Conservation (phyloP, 2,797 vertebrate genomes). For the Hozukius guyotensis region DNA sequence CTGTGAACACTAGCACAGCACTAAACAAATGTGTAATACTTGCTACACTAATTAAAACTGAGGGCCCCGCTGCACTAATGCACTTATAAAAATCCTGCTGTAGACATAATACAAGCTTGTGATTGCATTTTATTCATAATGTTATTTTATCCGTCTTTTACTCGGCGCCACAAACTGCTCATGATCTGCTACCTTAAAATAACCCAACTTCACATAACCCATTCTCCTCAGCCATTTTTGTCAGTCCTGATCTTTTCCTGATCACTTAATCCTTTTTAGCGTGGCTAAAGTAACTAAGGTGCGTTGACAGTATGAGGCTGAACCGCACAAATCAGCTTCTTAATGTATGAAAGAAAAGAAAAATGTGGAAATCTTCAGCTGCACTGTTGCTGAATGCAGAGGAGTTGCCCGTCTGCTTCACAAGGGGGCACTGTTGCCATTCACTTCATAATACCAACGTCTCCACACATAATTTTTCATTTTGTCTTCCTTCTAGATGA, state of each 20-base stretch:
- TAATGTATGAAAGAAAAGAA: constrained; percentile 27
- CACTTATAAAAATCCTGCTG: constrained; percentile 58
- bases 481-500: constrained; percentile 64
- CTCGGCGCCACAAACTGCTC: constrained; percentile 36
- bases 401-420: constrained; percentile 56
- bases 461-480: constrained; percentile 48
- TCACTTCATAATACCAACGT: constrained; percentile 45
- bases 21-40: constrained; percentile 72
- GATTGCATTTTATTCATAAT: constrained; percentile 45
- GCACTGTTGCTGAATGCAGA: constrained; percentile 11
- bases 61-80: constrained; percentile 54
- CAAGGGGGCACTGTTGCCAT: constrained; percentile 84
- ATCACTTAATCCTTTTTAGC: constrained; percentile 57
- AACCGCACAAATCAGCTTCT: constrained; percentile 48
- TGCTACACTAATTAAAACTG: constrained; percentile 67
- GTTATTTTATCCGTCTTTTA: constrained; percentile 42
- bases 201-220: constrained; percentile 34
- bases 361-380: constrained; percentile 29
- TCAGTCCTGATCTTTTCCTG: constrained; percentile 43
- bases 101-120: constrained; percentile 54
- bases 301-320: constrained; percentile 58
- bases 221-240: constrained; percentile 45
- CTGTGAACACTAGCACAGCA: constrained; percentile 51
- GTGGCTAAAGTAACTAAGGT: constrained; percentile 48
- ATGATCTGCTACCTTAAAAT: constrained; percentile 45